phyloP scores from a whole-genome alignment of 2,797 vertebrate genomes.

The Bovichtus variegatus region DNA sequence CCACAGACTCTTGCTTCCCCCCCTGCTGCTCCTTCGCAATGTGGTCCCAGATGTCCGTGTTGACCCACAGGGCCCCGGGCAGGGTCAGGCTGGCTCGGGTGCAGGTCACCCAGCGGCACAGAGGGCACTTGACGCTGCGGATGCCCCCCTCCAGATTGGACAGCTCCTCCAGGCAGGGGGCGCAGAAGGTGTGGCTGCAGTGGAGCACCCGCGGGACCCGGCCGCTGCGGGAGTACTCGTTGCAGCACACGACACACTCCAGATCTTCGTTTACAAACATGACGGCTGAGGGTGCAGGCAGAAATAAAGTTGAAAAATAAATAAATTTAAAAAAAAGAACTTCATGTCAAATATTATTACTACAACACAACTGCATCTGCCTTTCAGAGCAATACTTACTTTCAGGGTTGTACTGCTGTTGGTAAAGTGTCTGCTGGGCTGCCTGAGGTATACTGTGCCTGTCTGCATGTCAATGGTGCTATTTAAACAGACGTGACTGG shows the following conservation, averaged over 20 bases:
- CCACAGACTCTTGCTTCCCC: accelerated
- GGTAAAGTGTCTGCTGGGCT: not conserved
- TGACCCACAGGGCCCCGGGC: conserved; percentile 67
- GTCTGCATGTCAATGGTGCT: accelerated
- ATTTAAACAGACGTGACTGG: not conserved
- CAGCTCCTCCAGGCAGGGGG: conserved; percentile 64
- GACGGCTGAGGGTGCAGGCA: not conserved
- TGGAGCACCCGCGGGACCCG: conserved; percentile 75
- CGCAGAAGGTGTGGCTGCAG: conserved; percentile 80
- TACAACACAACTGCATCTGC: no score
- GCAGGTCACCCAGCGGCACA: conserved; percentile 80
- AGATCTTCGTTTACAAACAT: conserved; percentile 46
- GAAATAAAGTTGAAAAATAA: no score
- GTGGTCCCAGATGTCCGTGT: conserved; percentile 77
- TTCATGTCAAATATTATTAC: not conserved
- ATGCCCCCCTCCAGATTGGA: not conserved
- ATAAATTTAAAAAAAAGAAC: not conserved
- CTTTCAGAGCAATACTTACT: conserved; percentile 26
- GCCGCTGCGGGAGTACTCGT: conserved; percentile 50
- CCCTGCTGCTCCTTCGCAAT: conserved; percentile 1
- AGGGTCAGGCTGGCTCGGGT: conserved; percentile 46
- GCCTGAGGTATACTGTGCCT: not conserved
- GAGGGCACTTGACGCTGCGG: conserved; percentile 65
- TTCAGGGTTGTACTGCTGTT: accelerated
- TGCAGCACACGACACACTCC: conserved; percentile 75